Evolutionary conservation across 2,797 vertebrate genomes (phyloP).

Genomic region (Spheniscus humboldti): DNA sequence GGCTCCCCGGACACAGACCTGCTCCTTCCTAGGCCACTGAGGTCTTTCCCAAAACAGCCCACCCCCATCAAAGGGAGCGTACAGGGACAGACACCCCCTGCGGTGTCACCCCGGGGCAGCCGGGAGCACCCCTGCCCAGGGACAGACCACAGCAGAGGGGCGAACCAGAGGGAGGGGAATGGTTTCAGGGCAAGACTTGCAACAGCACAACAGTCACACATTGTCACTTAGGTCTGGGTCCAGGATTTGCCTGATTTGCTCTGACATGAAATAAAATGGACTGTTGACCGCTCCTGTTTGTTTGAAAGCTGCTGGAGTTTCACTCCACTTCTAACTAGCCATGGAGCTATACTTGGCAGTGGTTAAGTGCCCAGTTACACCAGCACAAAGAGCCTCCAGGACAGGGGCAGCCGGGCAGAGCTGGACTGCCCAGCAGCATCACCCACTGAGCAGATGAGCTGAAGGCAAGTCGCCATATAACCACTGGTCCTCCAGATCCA

Average conservation of each 20-base stretch:
- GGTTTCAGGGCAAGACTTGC: neutral
- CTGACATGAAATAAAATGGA: fast-evolving
- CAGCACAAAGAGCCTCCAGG: neutral
- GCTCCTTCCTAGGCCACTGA: neutral
- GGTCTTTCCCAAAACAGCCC: neutral
- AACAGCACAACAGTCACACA: neutral
- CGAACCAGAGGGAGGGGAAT: fast-evolving
- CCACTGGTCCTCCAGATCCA: neutral
- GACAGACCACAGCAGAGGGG: fast-evolving
- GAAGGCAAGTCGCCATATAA: neutral
- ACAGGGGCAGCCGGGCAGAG: neutral
- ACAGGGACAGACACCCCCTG: fast-evolving
- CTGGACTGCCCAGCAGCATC: neutral
- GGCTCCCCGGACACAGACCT: neutral
- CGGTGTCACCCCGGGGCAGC: fast-evolving
- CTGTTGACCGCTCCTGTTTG: neutral
- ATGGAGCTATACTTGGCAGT: fast-evolving
- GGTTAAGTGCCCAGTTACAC: neutral
- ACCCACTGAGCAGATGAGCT: neutral
- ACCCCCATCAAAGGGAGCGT: fast-evolving
- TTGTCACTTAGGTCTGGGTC: neutral
- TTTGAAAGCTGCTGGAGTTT: neutral
- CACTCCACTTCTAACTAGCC: neutral
- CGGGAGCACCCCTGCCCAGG: neutral
- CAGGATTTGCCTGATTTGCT: neutral